Evolutionary conservation across 2,888 invertebrate genomes (phyloP), one percentile per base, ranked within the genome.

Genomic region (Acanthosepion pharaonis): DNA sequence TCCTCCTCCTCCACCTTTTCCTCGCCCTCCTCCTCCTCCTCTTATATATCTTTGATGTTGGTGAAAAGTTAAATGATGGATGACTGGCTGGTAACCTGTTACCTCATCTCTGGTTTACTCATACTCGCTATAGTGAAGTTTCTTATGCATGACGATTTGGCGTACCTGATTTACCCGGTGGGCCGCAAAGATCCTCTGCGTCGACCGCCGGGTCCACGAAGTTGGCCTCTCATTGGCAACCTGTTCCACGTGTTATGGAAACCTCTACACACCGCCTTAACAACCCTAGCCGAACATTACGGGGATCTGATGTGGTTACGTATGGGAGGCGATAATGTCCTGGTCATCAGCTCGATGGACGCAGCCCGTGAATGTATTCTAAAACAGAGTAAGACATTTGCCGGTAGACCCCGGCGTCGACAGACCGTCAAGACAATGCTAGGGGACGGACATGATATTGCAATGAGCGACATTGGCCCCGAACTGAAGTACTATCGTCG

Each of bases 331-430:
- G 95, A 95, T 53, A 94, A 95, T 92, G 95, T 95, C 33, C 91
- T 95, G n/a, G 95, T 95, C 53, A 95, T 95, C 23, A 95, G 95
- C 92, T 95, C 94, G 33, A 95, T 95, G 94, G 95, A 95, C 91
- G 95, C 95, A 33, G 95, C 95, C 23, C 92, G 95, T 33, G 95
- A 95, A 8, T 94, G 95, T 93, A 95, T 95, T 51, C 95, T 95
- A 1, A 94, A 95, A 91, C 95, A 95, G 51, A 95, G 95, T 4
- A 94, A 94, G 42, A 94, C 95, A n/a, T 95, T 95, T 91, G 95
- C 95, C 23, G 95, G 95, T 49, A 94, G 95, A 49, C 95, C 95
- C 28, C 94, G 94, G 23, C 95, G 94, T 78, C 92, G 95, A n/a
- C 95, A 95, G 94, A 95, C 95, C 28, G 95, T 95, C 9, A 95